A percentile compares a stretch with the other conserved stretches of the same genome.
Conservation (phyloP, 1,140 invertebrate genomes). For the Bombus difficillimus region DNA sequence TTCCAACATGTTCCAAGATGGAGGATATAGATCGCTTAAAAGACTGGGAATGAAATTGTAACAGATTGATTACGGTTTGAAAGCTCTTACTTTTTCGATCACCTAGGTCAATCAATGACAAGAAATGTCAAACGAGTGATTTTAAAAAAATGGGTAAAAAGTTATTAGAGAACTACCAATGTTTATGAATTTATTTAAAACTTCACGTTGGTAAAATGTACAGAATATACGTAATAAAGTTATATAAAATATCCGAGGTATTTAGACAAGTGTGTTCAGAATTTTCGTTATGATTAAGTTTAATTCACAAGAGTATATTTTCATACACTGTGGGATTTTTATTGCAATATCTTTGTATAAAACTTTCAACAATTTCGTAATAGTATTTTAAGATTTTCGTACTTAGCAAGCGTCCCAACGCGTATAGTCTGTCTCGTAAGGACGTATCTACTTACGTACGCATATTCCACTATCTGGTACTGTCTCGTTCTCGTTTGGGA, state of each 20-base stretch:
- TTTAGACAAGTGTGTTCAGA: neutral
- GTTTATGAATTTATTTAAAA: neutral
- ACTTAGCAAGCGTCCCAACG: neutral
- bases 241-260: no score
- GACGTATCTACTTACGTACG: neutral
- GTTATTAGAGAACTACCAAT: no score
- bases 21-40: neutral
- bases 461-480: neutral
- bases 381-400: neutral
- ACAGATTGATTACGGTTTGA: neutral
- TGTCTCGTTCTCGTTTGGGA: neutral
- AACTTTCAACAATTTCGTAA: neutral
- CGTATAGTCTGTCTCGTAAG: neutral
- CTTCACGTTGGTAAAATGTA: neutral
- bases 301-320: neutral
- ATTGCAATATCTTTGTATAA: neutral
- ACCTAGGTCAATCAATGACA: neutral
- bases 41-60: neutral
- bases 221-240: no score
- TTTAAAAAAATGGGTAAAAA: neutral
- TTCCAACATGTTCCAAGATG: neutral
- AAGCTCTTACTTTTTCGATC: neutral
- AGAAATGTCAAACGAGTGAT: neutral
- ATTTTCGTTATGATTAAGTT: neutral
- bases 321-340: no score